Evolutionary conservation across 2,113 vertebrate species (phyloP).

Genomic region (Varanus komodoensis): DNA sequence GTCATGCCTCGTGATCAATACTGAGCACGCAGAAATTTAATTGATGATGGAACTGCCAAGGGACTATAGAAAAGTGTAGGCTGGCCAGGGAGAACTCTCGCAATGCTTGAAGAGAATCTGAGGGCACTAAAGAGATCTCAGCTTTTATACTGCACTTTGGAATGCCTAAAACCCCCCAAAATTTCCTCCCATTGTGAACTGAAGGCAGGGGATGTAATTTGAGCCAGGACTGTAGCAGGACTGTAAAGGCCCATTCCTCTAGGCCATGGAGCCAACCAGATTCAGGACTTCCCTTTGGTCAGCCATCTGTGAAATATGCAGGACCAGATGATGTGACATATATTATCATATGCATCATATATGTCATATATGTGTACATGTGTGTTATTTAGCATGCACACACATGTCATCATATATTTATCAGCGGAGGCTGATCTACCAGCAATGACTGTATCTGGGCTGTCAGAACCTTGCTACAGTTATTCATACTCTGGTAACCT

Average conservation of each 20-base stretch:
- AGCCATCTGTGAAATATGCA: neutral
- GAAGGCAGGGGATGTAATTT: neutral
- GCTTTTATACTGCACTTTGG: neutral
- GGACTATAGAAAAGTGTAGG: neutral
- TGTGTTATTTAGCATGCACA: too few species aligned
- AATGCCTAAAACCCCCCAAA: neutral
- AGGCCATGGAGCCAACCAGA: neutral
- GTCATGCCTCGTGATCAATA: neutral
- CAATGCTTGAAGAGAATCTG: neutral
- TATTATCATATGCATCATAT: neutral
- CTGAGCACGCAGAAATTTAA: neutral
- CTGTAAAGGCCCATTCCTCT: neutral
- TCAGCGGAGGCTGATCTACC: too few species aligned
- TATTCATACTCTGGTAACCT: too few species aligned
- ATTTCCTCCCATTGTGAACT: neutral
- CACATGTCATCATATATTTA: too few species aligned
- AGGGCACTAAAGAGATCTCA: neutral
- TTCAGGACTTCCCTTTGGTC: neutral
- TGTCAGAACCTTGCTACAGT: too few species aligned
- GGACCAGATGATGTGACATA: too few species aligned
- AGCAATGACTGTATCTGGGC: too few species aligned
- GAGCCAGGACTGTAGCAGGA: too few species aligned
- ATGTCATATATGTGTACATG: too few species aligned
- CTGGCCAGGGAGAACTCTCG: neutral
- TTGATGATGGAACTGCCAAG: neutral